Conservation (phyloP, 2,888 invertebrate species). For the Protodeltote pygarga region DNA sequence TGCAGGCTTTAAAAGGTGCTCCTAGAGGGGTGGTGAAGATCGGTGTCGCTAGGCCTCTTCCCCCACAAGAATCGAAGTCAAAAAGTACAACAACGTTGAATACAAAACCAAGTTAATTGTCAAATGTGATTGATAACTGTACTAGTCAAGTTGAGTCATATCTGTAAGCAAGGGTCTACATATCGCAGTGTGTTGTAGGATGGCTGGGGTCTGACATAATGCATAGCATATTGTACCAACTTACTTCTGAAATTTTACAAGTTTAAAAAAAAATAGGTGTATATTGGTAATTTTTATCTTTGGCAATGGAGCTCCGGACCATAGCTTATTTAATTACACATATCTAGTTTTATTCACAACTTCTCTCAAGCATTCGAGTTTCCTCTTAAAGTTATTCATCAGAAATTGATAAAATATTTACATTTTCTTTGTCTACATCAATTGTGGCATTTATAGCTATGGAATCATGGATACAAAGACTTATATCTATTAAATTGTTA, state of each 20-base stretch:
- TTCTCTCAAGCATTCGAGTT: too few relatives aligned
- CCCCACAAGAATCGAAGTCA: conserved; percentile 76
- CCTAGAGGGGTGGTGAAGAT: conserved; percentile 95
- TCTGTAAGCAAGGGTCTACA: conserved; percentile 67
- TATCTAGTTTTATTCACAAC: too few relatives aligned
- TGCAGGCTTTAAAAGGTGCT: conserved; percentile 97
- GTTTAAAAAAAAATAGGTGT: too few relatives aligned
- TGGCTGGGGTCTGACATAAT: conserved; percentile 27
- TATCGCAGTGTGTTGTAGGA: conserved; percentile 57
- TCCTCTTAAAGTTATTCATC: too few relatives aligned
- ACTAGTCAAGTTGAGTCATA: conserved; percentile 83
- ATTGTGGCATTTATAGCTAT: too few relatives aligned
- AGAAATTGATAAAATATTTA: too few relatives aligned
- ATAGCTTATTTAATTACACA: too few relatives aligned
- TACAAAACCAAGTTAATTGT: conserved; percentile 78
- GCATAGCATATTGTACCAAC: neutral
- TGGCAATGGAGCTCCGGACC: too few relatives aligned
- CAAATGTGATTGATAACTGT: conserved; percentile 58
- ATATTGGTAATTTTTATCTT: too few relatives aligned
- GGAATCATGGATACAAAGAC: too few relatives aligned
- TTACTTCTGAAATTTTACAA: too few relatives aligned
- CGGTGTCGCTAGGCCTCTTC: conserved; percentile 95
- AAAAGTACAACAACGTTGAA: conserved; percentile 77
- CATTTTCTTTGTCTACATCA: too few relatives aligned
- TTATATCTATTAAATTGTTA: neutral